Conservation (phyloP, 2,797 vertebrate species). For the Poecilia gillii region DNA sequence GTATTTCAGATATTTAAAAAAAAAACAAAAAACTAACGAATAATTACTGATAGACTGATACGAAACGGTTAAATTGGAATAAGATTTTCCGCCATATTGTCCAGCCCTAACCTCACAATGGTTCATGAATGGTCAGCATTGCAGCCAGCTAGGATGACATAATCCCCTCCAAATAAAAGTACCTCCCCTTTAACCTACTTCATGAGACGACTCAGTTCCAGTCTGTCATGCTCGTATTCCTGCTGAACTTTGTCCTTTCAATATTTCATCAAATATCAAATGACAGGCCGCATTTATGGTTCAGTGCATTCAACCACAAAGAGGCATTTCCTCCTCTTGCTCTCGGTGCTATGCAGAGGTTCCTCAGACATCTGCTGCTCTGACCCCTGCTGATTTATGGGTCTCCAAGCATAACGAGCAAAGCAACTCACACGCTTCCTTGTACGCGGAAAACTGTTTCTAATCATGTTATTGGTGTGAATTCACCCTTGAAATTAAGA, state of each 20-base stretch:
- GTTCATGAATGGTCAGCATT: background rate
- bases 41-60: too few species aligned
- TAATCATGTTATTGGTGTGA: slow-evolving; percentile 14
- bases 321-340: slow-evolving; percentile 10
- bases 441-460: background rate
- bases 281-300: slow-evolving; percentile 59
- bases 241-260: slow-evolving; percentile 63
- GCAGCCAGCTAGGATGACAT: slow-evolving; percentile 20
- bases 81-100: too few species aligned
- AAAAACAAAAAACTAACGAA: too few species aligned
- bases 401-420: slow-evolving; percentile 6
- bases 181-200: slow-evolving; percentile 30
- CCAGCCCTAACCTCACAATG: slow-evolving; percentile 13
- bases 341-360: slow-evolving; percentile 7
- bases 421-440: slow-evolving; percentile 3
- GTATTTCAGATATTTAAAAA: too few species aligned
- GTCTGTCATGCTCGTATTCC: slow-evolving; percentile 17
- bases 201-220: slow-evolving; percentile 43
- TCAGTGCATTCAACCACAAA: slow-evolving; percentile 39
- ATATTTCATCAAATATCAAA: slow-evolving; percentile 65
- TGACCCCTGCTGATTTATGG: slow-evolving; percentile 18
- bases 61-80: too few species aligned
- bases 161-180: slow-evolving; percentile 7
- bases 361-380: background rate
- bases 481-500: slow-evolving; percentile 22